Evolutionary conservation across 2,797 vertebrate species (phyloP), one percentile per base, ranked within the genome.

Genomic region (Trematomus bernacchii): DNA sequence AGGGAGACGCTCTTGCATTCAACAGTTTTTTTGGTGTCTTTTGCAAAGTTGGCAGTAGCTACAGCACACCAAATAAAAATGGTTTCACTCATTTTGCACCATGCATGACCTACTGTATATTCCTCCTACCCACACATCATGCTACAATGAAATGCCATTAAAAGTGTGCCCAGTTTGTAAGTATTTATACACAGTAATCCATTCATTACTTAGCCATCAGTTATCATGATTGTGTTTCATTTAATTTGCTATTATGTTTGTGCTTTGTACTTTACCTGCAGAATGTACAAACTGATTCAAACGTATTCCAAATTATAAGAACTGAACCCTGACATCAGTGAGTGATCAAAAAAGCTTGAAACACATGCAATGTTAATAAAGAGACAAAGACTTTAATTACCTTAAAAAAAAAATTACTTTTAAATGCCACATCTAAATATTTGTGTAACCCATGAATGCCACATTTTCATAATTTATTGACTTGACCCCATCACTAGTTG

Each of bases 21-120:
- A 82, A 77, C 60, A 64, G 66, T 71, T 77, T 50, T 90, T 87
- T 80, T 69, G 72, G 18, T 68, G 66, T 66, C 46, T 76, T 84
- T 81, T 76, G 66, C 51, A 80, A 73, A 71, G 42, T 70, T 87
- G 73, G 66, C 67, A 76, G 61, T 53, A 6, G 75, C 64, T 7
- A 37, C 33, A 68, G 43, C 43, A 16, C 16, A 53, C 23, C 52
- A 85, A 73, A 79, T 50, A 54, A 71, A 81, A 80, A 75, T 10
- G 12, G 19, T 76, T 83, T 82, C 16, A 40, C 60, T 62, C 16
- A 19, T 64, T 81, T 65, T 60, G 48, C 58, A 33, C 30, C 37
- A 33, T 51, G 47, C 51, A 23, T 79, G 57, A 76, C 21, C 60
- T 67, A 53, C 23, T 37, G 33, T 37, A 9, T 37, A 78, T 80